Base-by-base conservation (phyloP, 2,888 invertebrate species). In the Fragum sueziense region DNA sequence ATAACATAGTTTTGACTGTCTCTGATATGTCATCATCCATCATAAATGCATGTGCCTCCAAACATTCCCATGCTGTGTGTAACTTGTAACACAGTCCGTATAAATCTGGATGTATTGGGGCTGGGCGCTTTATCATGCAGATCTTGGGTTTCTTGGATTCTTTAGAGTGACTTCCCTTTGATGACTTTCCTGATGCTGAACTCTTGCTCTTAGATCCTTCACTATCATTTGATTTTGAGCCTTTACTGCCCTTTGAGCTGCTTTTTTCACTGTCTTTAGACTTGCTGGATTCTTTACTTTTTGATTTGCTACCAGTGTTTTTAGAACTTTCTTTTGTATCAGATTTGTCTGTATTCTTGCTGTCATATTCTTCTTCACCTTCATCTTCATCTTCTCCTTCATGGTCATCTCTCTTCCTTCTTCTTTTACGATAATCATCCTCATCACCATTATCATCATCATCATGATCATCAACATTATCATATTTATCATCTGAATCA, bases 101-200 rank as follows among this genome's bases (percentile, higher is more conserved):
- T 57, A 84, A 57, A 9, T 76, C 69, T 33, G 70, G 65, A 20
- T 80, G 76, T 22, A 79, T 25, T 0, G 74, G 68, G 7, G 69
- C 68, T 57, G 57, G 22, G 11, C 57, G 9, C 57, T 57, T 57
- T 6, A 14, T 22, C 9, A 57, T 4, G 14, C 57, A 57, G 2
- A 27, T 57, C 7, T 57, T 57, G 22, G 25, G 9, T 27, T 27
- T 22, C 2, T 11, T 3, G 25, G 57, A 57, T 57, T 27, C 57
- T 27, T 27, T 27, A 22, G 57, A 57, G n/a, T 22, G 14, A 57
- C 27, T 57, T n/a, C n/a, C n/a, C 25, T 11, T n/a, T 25, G 57
- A 27, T 3, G 7, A 25, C 27, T 27, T 27, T 57, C 27, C 27
- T 25, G 57, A 27, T 3, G 7, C 25, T 57, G 57, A 57, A 3